Conservation (phyloP, 2,797 vertebrate genomes). For the Hippoglossus hippoglossus region DNA sequence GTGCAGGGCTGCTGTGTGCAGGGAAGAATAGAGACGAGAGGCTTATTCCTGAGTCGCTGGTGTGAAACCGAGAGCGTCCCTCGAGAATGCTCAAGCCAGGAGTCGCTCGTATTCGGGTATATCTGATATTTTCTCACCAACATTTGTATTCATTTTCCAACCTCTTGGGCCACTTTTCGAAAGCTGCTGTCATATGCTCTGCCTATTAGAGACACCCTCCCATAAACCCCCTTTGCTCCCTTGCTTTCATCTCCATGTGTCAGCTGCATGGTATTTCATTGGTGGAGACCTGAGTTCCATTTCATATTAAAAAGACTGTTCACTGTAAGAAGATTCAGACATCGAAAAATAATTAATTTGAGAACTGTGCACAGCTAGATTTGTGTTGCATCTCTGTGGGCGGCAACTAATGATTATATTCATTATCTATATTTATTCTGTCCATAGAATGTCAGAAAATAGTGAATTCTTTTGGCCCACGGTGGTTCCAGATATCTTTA, state of each 20-base stretch:
- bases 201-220: background rate
- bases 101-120: conserved; percentile 16
- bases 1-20: conserved; percentile 10
- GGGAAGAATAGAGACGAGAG: conserved; percentile 41
- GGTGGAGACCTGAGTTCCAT: conserved; percentile 3
- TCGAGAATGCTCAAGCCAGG: conserved; percentile 11
- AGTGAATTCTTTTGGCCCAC: too few relatives aligned
- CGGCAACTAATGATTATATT: too few relatives aligned
- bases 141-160: conserved; percentile 31
- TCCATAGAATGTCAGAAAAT: too few relatives aligned
- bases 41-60: conserved; percentile 32
- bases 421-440: too few relatives aligned
- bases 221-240: conserved; percentile 12
- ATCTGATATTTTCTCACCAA: conserved; percentile 47
- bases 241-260: conserved; percentile 22
- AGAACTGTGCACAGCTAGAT: background rate
- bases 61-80: conserved; percentile 41
- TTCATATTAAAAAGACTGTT: conserved; percentile 12
- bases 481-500: too few relatives aligned
- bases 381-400: background rate
- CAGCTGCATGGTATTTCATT: conserved; percentile 18
- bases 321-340: background rate
- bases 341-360: too few relatives aligned
- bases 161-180: conserved; percentile 8
- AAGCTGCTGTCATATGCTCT: conserved; percentile 13